phyloP scores from a whole-genome alignment of 2,113 vertebrate species.

The Arvicanthis niloticus region DNA sequence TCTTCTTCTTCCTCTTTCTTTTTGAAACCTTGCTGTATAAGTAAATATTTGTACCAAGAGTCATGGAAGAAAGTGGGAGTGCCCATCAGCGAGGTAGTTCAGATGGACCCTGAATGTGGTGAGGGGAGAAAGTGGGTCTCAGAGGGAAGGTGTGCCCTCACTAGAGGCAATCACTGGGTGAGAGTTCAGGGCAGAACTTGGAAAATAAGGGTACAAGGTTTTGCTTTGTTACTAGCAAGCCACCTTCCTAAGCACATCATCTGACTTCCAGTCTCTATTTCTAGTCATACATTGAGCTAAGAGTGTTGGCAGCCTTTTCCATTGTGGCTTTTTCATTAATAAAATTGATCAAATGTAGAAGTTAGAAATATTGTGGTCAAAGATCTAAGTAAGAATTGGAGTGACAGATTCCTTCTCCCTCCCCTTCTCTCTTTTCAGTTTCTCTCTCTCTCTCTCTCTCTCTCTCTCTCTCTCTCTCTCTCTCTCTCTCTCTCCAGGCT shows the following conservation, averaged over 20 bases:
- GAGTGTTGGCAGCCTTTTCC: background rate
- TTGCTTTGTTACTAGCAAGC: background rate
- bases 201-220: background rate
- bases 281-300: background rate
- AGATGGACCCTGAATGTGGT: background rate
- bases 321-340: background rate
- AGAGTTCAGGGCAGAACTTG: background rate
- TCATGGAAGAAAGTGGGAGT: background rate
- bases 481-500: too few relatives aligned
- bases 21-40: background rate
- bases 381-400: background rate
- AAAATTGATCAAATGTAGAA: background rate
- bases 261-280: background rate
- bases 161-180: background rate
- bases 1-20: too few relatives aligned
- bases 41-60: background rate
- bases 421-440: background rate
- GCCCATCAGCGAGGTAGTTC: accelerated
- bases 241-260: background rate
- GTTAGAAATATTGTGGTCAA: background rate
- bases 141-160: background rate
- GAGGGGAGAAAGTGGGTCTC: background rate
- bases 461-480: background rate
- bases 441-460: too few relatives aligned
- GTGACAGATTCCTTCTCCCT: background rate